These are phyloP conservation scores for Dinothrombium tinctorium DNA, from an alignment of 1,140 invertebrate species.

Conservation along the genomic window DNA sequence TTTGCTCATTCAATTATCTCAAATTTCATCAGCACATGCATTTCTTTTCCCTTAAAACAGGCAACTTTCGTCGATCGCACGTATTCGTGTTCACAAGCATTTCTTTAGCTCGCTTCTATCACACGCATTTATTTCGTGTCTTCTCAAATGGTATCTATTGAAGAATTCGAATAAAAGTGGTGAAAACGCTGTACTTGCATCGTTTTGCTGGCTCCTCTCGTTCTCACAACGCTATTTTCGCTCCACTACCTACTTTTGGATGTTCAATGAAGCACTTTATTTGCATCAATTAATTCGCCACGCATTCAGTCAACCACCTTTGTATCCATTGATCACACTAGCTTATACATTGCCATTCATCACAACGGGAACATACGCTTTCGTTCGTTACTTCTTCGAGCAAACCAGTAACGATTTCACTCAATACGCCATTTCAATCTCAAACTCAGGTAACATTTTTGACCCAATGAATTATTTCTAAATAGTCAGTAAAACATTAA, in stretches of 20 bases:
- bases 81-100: too few relatives aligned
- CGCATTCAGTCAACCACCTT: conserved; percentile 8
- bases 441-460: background rate
- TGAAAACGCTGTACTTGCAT: too few relatives aligned
- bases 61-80: too few relatives aligned
- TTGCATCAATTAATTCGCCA: conserved; percentile 11
- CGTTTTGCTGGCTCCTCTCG: conserved; percentile 20
- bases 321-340: conserved; percentile 7
- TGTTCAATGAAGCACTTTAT: conserved; percentile 26
- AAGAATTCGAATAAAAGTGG: too few relatives aligned
- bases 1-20: too few relatives aligned
- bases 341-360: conserved; percentile 10
- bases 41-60: too few relatives aligned
- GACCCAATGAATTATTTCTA: background rate
- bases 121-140: too few relatives aligned
- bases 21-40: too few relatives aligned
- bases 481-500: background rate
- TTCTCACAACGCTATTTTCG: conserved; percentile 27
- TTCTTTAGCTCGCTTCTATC: too few relatives aligned
- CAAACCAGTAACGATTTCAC: background rate
- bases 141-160: too few relatives aligned
- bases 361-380: conserved; percentile 6
- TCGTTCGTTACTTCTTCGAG: background rate
- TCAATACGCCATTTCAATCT: background rate
- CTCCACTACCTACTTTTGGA: conserved; percentile 34